Evolutionary conservation across 53 echinoderm and acorn worm species (phyloP), one percentile per base, ranked within the genome.

Genomic region (Henricia sp.): DNA sequence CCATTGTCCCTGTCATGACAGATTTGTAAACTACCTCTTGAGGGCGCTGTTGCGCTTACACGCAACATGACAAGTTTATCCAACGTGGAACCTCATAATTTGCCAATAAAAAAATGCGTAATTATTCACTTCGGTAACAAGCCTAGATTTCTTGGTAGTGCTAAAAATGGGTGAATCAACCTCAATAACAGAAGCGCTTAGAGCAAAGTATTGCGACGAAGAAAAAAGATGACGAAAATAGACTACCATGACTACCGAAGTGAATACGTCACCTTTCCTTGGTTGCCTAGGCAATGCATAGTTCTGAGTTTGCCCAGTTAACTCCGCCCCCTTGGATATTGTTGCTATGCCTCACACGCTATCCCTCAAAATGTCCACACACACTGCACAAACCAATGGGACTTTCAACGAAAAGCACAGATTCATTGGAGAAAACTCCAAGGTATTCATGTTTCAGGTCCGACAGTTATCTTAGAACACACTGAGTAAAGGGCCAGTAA

Each of bases 171-270:
- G 2, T 19, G 46, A 64, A 21, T 34, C 63, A n/a, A 65, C 30
- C 2, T 85, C 94, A 34, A 94, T 96, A 76, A 46, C 88, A 6
- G 90, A 87, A 24, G 96, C 96, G 21, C 86, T 96, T 17, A 87
- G 83, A 38, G 82, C 56, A 26, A 96, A 96, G 71, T 94, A 94
- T 58, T 92, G 94, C 74, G 89, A 84, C 20, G 94, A 95, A 52
- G 91, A 88, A 44, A n/a, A n/a, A n/a, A n/a, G 91, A 88, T 52
- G 94, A 87, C 40, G 89, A 82, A 28, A 68, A 83, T 38, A 50
- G 20, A 1, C 73, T 3, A 72, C 4, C 16, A 33, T 12, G 8
- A n/a, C n/a, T n/a, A n/a, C n/a, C n/a, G n/a, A n/a, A n/a, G n/a
- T n/a, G n/a, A n/a, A n/a, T n/a, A n/a, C n/a, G n/a, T n/a, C n/a